Base-by-base conservation (phyloP, 1,140 invertebrate genomes). In the Pollicipes pollicipes region DNA sequence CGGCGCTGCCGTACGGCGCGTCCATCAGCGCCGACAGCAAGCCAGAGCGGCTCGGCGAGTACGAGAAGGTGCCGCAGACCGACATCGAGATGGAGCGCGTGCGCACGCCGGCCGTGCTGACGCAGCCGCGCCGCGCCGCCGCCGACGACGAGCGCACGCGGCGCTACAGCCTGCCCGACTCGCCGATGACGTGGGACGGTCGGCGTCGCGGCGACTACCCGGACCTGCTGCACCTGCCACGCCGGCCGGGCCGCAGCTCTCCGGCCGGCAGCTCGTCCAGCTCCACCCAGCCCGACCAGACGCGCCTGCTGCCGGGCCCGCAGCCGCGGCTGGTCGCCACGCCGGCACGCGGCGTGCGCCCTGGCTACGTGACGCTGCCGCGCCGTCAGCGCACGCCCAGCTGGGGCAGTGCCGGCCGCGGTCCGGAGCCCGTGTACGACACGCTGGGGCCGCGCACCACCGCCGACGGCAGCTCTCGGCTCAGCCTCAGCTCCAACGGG, bases 391-490 rank as follows among this genome's bases (percentile, higher is more conserved):
- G 90, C 66, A 86, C 88, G 0, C 88, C 89, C 0, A 90, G 89
- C 72, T 92, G 90, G 88, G 73, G 73, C 24, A 75, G 75, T 13
- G 71, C 75, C 4, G n/a, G 78, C 10, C 75, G 76, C 24, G 73
- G 76, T 3, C 13, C 8, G 2, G 89, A 91, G 76, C 89, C 89
- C 0, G 84, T 91, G 3, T 93, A 93, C 78, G 91, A 94, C 79
- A 92, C 92, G 77, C 90, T 94, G 86, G 91, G 91, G 0, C 88
- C 89, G 31, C 83, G 91, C 75, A 89, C 92, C 21, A 93, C 91
- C 10, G 90, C 90, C 2, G 89, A 88, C 73, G 91, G 90, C 35
- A 91, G 88, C 75, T 93, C 90, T 21, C 90, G 87, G 1, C 85
- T 91, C 73, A 91, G 90, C 24, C 78, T 93, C 72, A 79, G 76